phyloP scores from a whole-genome alignment of 2,888 invertebrate species.

The Terebella lapidaria region DNA sequence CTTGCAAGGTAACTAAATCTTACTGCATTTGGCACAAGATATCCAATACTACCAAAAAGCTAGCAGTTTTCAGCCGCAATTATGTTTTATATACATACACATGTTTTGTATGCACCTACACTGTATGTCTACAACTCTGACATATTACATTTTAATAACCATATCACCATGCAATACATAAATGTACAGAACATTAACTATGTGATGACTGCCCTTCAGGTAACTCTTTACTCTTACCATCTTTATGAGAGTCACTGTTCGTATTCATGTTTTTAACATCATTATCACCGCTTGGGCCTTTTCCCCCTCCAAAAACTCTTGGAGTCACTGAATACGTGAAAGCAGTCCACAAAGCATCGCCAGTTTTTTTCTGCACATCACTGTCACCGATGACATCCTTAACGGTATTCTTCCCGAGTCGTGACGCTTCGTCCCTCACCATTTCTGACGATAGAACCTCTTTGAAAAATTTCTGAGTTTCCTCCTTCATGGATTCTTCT shows the following conservation, averaged over 20 bases:
- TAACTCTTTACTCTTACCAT: background rate
- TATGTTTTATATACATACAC: no score
- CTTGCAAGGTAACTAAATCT: no score
- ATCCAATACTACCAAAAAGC: no score
- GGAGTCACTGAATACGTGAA: slow-evolving; percentile 7
- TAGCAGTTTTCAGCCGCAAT: no score
- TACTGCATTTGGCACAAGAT: no score
- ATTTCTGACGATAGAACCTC: slow-evolving; percentile 1
- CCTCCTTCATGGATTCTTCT: background rate
- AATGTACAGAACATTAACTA: background rate
- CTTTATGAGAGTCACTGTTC: no score
- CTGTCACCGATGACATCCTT: slow-evolving; percentile 1
- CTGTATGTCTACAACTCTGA: no score
- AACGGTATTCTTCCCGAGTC: slow-evolving; percentile 2
- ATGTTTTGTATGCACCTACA: no score
- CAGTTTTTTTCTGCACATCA: slow-evolving; percentile 2
- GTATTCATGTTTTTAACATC: no score
- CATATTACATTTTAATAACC: no score
- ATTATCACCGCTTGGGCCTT: no score
- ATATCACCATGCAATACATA: no score
- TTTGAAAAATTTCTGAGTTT: slow-evolving; percentile 2
- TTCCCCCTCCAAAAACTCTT: background rate
- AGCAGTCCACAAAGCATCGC: slow-evolving; percentile 9
- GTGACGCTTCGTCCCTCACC: background rate
- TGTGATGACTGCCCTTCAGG: background rate